Evolutionary conservation across 2,113 vertebrate genomes (phyloP).

Genomic region (Gallinago undulata): DNA sequence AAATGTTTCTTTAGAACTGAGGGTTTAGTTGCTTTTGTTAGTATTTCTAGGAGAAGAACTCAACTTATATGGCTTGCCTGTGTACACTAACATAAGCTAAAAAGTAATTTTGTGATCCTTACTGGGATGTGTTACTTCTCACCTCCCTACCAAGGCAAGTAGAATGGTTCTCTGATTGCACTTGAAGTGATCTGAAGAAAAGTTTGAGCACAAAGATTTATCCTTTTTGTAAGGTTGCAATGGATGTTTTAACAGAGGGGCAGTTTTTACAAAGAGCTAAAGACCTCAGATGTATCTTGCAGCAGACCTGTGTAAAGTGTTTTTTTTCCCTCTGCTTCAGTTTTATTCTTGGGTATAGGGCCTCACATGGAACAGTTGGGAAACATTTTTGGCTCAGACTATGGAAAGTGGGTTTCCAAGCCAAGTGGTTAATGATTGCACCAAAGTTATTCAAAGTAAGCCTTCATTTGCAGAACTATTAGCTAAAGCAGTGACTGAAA

Average conservation of each 20-base stretch:
- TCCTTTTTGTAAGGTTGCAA: not conserved
- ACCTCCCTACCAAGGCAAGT: not conserved
- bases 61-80: not conserved
- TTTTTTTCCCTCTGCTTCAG: conserved; percentile 4
- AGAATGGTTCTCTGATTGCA: not conserved
- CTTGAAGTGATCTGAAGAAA: not conserved
- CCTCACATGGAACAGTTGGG: conserved; percentile 53
- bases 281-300: not conserved
- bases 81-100: not conserved
- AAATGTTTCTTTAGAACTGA: not conserved
- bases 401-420: conserved; percentile 56
- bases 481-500: conserved; percentile 16
- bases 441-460: conserved; percentile 50
- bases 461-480: conserved; percentile 46
- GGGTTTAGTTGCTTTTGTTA: not conserved
- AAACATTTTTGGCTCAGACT: conserved; percentile 56
- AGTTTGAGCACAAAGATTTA: not conserved
- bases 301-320: not conserved
- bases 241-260: not conserved
- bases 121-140: not conserved
- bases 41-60: not conserved
- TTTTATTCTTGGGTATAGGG: conserved; percentile 48
- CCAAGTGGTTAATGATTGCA: conserved; percentile 62
- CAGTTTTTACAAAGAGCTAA: not conserved
- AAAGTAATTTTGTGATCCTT: not conserved